Conservation (phyloP, 2,113 vertebrate species). For the Brachyhypopomus gauderio region DNA sequence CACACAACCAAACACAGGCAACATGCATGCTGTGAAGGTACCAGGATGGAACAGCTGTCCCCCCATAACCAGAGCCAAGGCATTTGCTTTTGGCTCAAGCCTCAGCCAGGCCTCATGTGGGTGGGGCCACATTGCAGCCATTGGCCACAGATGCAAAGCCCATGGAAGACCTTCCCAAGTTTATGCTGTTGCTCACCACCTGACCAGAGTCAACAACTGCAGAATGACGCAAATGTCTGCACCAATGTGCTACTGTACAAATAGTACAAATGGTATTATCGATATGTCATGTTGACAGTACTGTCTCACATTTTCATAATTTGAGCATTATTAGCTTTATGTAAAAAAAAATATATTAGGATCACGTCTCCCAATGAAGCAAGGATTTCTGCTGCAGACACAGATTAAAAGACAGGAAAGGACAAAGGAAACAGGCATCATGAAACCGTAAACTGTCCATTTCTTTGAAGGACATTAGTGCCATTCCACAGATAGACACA, state of each 20-base stretch:
- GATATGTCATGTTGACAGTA: background rate
- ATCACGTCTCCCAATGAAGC: background rate
- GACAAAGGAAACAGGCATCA: background rate
- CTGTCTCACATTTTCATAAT: background rate
- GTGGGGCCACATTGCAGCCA: slow-evolving; percentile 7
- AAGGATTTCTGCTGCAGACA: background rate
- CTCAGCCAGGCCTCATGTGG: background rate
- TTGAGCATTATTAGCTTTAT: background rate
- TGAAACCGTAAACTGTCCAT: slow-evolving; percentile 3
- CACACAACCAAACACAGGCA: background rate
- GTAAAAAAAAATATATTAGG: background rate
- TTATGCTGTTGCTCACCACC: background rate
- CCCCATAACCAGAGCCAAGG: background rate
- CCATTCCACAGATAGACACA: slow-evolving; percentile 11
- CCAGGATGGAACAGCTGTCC: background rate
- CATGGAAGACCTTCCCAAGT: background rate
- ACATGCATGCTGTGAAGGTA: background rate
- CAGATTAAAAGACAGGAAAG: background rate
- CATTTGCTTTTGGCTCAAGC: background rate
- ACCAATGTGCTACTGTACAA: background rate
- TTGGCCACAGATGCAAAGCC: background rate
- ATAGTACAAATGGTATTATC: background rate
- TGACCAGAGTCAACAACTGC: background rate
- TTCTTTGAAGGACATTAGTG: slow-evolving; percentile 22
- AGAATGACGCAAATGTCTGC: background rate